Percentiles rank a stretch among this genome's conserved stretches.
Conservation (phyloP, 2,888 invertebrate species). For the Sepioteuthis lessoniana region DNA sequence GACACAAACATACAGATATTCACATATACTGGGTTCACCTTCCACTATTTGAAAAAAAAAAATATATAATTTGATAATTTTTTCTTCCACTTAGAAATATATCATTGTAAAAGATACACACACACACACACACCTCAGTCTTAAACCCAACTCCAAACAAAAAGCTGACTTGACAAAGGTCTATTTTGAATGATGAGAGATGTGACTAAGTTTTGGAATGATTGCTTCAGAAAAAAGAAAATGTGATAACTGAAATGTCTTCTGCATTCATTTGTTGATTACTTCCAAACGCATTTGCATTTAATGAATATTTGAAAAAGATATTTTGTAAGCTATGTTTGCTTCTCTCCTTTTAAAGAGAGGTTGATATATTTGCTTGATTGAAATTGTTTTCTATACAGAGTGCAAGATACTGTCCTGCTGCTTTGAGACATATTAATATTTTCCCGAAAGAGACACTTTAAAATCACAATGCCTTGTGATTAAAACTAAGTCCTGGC, state of each 20-base stretch:
- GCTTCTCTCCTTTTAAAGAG: not conserved
- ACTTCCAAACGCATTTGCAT: not conserved
- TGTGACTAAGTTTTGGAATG: not conserved
- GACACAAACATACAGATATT: no score
- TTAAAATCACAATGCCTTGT: not conserved
- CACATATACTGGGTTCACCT: no score
- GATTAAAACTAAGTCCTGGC: not conserved
- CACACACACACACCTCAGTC: not conserved
- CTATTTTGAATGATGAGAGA: not conserved
- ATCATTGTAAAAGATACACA: not conserved
- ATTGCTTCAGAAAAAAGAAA: no score
- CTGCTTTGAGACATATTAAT: no score
- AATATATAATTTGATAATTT: no score
- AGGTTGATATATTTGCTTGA: not conserved
- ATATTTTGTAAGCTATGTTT: not conserved
- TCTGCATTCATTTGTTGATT: no score
- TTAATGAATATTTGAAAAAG: not conserved
- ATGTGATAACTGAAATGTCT: no score
- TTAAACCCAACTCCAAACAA: not conserved
- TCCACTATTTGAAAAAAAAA: no score
- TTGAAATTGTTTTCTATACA: not conserved
- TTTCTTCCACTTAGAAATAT: not conserved
- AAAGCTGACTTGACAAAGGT: not conserved
- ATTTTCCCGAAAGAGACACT: not conserved
- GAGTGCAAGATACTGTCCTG: not conserved